Percentiles rank a stretch among this genome's conserved stretches.
These are phyloP conservation scores for Nematolebias whitei DNA, from an alignment of 2,113 vertebrate species.

Conservation along the genomic window DNA sequence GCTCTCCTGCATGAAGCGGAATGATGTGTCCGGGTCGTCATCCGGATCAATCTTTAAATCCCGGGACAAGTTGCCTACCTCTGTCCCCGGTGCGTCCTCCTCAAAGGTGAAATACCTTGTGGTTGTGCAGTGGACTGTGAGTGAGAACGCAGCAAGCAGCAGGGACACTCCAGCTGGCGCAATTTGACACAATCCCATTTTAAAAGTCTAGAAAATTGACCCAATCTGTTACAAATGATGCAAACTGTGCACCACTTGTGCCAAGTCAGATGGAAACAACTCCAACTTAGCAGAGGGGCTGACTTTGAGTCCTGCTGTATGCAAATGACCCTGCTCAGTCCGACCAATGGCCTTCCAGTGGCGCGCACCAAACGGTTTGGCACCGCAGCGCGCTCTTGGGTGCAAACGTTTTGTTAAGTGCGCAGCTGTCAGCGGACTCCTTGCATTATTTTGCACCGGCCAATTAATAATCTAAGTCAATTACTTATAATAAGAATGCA, in stretches of 20 bases:
- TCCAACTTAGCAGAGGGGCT: conserved; percentile 46
- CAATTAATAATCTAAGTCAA: conserved; percentile 47
- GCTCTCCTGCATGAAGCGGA: conserved; percentile 74
- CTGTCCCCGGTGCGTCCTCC: conserved; percentile 66
- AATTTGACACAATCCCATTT: conserved; percentile 50
- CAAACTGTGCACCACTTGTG: conserved; percentile 2
- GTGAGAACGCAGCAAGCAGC: conserved; percentile 40
- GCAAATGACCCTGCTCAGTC: conserved; percentile 59
- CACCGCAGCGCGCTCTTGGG: conserved; percentile 6
- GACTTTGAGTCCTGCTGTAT: conserved; percentile 69
- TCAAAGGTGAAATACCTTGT: conserved; percentile 76
- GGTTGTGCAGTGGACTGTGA: conserved; percentile 45
- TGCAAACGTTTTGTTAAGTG: conserved; percentile 66
- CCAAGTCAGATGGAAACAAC: conserved; percentile 25
- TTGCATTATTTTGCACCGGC: conserved; percentile 44
- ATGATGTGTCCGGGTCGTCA: conserved; percentile 64
- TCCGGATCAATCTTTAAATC: conserved; percentile 72
- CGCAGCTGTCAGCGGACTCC: conserved; percentile 31
- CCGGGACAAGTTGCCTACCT: conserved; percentile 72
- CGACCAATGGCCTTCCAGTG: conserved; percentile 73
- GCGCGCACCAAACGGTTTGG: conserved; percentile 72
- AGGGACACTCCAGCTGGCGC: conserved; percentile 26
- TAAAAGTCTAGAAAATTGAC: conserved; percentile 7
- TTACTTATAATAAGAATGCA: conserved; percentile 15
- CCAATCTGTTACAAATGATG: conserved; percentile 38